Evolutionary conservation across 2,797 vertebrate species (phyloP).

Genomic region (Macroramphosus scolopax): DNA sequence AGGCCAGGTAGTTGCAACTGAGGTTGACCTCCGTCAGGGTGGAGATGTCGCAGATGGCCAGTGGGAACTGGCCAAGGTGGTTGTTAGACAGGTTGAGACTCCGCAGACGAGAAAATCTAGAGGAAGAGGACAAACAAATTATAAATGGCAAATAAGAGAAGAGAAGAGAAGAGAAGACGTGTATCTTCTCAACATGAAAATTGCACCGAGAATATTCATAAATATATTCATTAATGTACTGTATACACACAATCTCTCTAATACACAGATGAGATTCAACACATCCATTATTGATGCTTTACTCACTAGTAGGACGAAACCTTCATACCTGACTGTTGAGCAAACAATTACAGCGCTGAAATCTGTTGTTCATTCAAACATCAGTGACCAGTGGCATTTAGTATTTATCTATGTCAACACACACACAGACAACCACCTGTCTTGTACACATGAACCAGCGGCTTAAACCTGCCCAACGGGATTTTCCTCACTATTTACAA

Average conservation of each 20-base stretch:
- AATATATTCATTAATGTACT: conserved; percentile 40
- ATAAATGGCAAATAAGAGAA: too few relatives aligned
- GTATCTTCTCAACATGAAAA: conserved; percentile 47
- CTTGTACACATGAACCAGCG: conserved; percentile 8
- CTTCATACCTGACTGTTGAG: conserved; percentile 52
- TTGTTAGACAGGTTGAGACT: conserved; percentile 98
- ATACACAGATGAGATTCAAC: conserved; percentile 19
- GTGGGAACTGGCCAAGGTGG: conserved; percentile 88
- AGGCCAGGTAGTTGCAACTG: conserved; percentile 90
- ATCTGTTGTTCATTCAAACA: conserved; percentile 70
- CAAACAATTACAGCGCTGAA: conserved; percentile 46
- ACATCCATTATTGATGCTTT: conserved; percentile 13
- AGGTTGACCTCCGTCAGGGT: conserved; percentile 93
- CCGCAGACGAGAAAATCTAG: conserved; percentile 91
- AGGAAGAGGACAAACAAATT: too few relatives aligned
- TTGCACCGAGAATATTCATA: conserved; percentile 35
- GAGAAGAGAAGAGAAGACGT: not conserved
- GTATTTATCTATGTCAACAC: too few relatives aligned
- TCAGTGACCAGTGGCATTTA: conserved; percentile 47
- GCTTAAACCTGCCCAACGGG: conserved; percentile 28
- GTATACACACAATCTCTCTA: conserved; percentile 22
- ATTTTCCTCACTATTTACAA: conserved; percentile 23
- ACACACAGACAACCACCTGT: conserved; percentile 2
- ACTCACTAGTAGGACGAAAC: conserved; percentile 3
- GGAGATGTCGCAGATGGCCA: conserved; percentile 86